These are phyloP conservation scores for Drosophila setosimentum DNA, from an alignment of 2,888 invertebrate species.

Conservation along the genomic window DNA sequence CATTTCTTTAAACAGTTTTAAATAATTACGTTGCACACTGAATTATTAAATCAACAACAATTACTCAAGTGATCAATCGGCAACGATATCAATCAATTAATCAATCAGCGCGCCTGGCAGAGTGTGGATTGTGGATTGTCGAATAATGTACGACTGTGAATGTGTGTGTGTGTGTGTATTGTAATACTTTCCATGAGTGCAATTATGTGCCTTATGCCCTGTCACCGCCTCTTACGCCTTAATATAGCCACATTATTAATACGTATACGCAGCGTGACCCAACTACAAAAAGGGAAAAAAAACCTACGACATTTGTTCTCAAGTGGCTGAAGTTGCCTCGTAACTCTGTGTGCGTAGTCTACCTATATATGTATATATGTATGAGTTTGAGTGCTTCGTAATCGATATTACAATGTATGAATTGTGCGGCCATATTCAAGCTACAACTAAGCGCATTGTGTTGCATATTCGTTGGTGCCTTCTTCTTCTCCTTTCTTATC, in stretches of 20 bases:
- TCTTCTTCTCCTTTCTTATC: conserved; percentile 47
- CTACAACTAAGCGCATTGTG: conserved; percentile 67
- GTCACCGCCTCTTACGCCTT: conserved; percentile 1
- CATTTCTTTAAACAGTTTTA: conserved; percentile 51
- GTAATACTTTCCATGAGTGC: conserved; percentile 70
- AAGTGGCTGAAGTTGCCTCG: conserved; percentile 43
- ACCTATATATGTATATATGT: background rate
- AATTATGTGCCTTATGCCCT: conserved; percentile 58
- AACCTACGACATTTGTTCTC: conserved; percentile 54
- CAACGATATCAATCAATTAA: conserved; percentile 69
- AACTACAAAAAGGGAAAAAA: conserved; percentile 15
- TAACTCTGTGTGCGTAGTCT: conserved; percentile 10
- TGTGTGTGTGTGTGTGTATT: conserved; percentile 26
- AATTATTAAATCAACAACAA: conserved; percentile 80
- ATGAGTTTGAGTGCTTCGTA: conserved; percentile 68
- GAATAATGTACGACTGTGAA: conserved; percentile 20
- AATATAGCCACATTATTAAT: conserved; percentile 48
- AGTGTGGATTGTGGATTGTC: conserved; percentile 37
- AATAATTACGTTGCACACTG: conserved; percentile 69
- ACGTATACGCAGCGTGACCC: conserved; percentile 60
- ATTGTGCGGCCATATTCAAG: conserved; percentile 65
- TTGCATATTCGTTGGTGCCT: conserved; percentile 42
- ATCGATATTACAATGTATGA: conserved; percentile 78
- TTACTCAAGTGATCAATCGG: conserved; percentile 63
- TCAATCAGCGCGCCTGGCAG: conserved; percentile 62